Base-by-base conservation (phyloP, 1,140 invertebrate species). In the Cataglyphis hispanica region DNA sequence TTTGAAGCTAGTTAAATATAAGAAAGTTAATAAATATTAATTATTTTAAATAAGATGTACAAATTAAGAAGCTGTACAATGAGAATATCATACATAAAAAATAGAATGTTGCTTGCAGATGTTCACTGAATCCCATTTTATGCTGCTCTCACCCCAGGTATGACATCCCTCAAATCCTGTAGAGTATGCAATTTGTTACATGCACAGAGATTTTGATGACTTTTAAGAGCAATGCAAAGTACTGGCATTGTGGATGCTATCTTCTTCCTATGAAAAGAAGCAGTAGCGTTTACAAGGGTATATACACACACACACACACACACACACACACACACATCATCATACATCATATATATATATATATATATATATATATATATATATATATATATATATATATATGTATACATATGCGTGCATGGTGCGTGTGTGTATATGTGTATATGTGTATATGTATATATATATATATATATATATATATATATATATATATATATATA, bases 101-200 rank as follows among this genome's bases (percentile, higher is more conserved):
- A 91, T 93, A 94, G 94, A 93, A 91, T 92, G 90, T 94, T 95
- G 93, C 92, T 95, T 95, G 91, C 94, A 95, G 95, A 95, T 95
- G 94, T 93, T 95, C 94, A 91, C 89, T 94, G 93, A 95, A 95
- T 89, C 93, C 93, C 86, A 90, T 95, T 93, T 91, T 95, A 91
- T 95, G 94, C 95, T 95, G 94, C 92, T 94, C 93, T 93, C 94
- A 93, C 91, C 91, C 92, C 93, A 95, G 95, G 95, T 95, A 95
- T 91, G 94, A 91, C 89, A 89, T 87, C 83, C 92, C 88, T 91
- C 76, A 74, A 84, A 66, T 84, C 74, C 25, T 86, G 46, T 56
- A 76, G 22, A 75, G 43, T 60, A 70, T 19, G n/a, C 76, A 84
- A n/a, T 60, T 90, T 61, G 66, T 81, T 77, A 70, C 37, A 61